Evolutionary conservation across 2,113 vertebrate genomes (phyloP).

Genomic region (Pao palembangensis): DNA sequence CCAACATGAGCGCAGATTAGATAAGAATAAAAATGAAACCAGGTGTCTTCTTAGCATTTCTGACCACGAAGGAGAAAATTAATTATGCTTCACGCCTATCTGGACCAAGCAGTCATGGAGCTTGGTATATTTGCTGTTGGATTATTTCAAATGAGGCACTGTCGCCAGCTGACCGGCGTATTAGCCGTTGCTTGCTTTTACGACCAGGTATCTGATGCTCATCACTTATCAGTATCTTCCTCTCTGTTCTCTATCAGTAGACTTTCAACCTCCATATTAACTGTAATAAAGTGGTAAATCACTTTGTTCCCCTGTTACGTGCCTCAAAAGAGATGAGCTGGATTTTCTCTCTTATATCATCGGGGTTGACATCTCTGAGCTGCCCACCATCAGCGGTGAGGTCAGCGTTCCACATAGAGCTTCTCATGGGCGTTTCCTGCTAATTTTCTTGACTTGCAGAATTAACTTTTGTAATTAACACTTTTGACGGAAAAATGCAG

Average conservation of each 20-base stretch:
- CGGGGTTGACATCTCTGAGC: conserved; percentile 1
- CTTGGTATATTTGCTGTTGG: no score
- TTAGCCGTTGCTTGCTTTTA: not conserved
- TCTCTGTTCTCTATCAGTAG: conserved; percentile 36
- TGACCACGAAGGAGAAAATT: no score
- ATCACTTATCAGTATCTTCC: conserved; percentile 51
- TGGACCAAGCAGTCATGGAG: no score
- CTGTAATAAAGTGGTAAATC: conserved; percentile 46
- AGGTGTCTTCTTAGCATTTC: no score
- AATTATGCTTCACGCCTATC: no score
- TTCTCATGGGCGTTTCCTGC: not conserved
- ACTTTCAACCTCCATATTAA: conserved; percentile 58
- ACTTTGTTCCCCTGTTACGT: conserved; percentile 32
- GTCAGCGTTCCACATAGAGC: not conserved
- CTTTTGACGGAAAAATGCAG: no score
- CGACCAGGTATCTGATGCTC: conserved; percentile 20
- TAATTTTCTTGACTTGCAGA: no score
- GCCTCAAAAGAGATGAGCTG: conserved; percentile 52
- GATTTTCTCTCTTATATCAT: conserved; percentile 28
- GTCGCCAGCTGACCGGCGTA: not conserved
- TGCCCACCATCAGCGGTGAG: not conserved
- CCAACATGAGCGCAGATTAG: no score
- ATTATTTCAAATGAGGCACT: not conserved
- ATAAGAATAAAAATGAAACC: no score
- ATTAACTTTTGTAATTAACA: no score